phyloP scores from a whole-genome alignment of 2,113 vertebrate species.

The Dolichotis patagonum region DNA sequence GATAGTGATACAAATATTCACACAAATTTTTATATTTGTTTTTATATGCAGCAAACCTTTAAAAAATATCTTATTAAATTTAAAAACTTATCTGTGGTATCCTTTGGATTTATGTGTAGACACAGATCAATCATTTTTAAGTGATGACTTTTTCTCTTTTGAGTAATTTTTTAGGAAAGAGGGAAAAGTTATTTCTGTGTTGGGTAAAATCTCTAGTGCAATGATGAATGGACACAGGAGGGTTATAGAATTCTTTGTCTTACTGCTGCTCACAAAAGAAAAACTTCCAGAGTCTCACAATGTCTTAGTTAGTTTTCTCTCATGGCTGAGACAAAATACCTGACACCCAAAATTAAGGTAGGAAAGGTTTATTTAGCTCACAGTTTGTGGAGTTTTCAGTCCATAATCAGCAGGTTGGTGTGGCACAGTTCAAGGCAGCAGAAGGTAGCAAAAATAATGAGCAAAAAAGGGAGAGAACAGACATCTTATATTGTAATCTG shows the following conservation, averaged over 20 bases:
- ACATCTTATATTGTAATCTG: no score
- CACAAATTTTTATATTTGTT: slow-evolving; percentile 45
- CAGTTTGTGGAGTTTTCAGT: no score
- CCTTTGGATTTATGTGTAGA: background rate
- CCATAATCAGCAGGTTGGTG: no score
- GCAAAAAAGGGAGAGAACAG: no score
- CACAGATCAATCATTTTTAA: slow-evolving; percentile 29
- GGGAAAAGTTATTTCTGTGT: background rate
- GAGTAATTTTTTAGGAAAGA: background rate
- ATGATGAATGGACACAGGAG: background rate
- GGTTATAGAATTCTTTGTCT: background rate
- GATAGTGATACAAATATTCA: slow-evolving; percentile 29
- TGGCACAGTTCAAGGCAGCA: no score
- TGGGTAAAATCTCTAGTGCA: background rate
- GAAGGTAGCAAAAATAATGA: no score
- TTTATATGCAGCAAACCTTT: background rate
- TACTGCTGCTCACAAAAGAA: background rate
- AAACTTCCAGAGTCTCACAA: background rate
- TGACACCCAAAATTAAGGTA: no score
- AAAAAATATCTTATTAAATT: slow-evolving; percentile 43
- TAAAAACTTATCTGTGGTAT: background rate
- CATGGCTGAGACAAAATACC: no score
- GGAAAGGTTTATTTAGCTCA: no score
- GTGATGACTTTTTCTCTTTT: background rate
- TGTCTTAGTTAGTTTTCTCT: no score